Evolutionary conservation across 53 echinoderm and acorn worm genomes (phyloP).

Genomic region (Echinometra lucunter): DNA sequence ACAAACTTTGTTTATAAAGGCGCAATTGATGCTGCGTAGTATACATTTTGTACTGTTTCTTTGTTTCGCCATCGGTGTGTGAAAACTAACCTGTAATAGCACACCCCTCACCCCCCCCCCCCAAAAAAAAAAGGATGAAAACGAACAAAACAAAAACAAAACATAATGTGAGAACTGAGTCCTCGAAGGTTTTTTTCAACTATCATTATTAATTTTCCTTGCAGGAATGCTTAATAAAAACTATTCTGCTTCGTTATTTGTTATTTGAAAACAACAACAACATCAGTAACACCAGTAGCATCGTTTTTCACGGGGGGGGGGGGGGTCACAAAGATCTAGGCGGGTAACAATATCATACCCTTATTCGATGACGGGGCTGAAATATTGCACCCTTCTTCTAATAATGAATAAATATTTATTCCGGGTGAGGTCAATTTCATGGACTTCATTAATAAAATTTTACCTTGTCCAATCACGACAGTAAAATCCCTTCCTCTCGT

Average conservation of each 20-base stretch:
- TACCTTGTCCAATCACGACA: not conserved
- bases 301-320: too few species aligned
- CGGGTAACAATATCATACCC: not conserved
- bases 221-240: not conserved
- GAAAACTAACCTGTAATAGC: not conserved
- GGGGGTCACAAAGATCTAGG: not conserved
- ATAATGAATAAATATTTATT: not conserved
- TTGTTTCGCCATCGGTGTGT: not conserved
- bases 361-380: not conserved
- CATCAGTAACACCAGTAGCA: too few species aligned
- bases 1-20: not conserved
- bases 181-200: not conserved
- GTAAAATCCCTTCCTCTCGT: not conserved
- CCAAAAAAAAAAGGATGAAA: too few species aligned
- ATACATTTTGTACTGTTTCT: not conserved
- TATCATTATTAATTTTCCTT: not conserved
- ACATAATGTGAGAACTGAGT: not conserved
- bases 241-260: not conserved
- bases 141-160: too few species aligned
- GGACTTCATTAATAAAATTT: not conserved
- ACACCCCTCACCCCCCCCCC: not conserved
- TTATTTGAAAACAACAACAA: too few species aligned
- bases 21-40: not conserved
- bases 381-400: not conserved
- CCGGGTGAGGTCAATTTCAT: not conserved